Evolutionary conservation across 2,888 invertebrate species (phyloP).

Genomic region (Drosophila conformis): DNA sequence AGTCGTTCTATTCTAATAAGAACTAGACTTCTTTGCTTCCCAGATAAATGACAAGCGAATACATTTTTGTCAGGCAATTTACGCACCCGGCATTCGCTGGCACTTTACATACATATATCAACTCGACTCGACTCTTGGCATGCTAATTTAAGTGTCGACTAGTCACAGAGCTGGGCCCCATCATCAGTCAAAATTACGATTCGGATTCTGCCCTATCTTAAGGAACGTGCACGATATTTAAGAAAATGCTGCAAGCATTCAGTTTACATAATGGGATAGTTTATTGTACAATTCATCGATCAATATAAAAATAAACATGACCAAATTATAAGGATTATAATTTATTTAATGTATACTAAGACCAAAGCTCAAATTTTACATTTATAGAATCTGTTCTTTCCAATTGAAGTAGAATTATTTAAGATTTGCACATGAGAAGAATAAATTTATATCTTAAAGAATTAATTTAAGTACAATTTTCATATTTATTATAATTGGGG

Average conservation of each 20-base stretch:
- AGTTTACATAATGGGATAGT: too few relatives aligned
- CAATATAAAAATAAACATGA: not conserved
- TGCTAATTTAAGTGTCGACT: conserved; percentile 45
- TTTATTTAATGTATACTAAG: not conserved
- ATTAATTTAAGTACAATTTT: too few relatives aligned
- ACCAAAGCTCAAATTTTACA: not conserved
- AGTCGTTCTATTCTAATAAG: not conserved
- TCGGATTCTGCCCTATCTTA: conserved; percentile 6
- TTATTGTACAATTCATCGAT: not conserved
- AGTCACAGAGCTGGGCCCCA: conserved; percentile 18
- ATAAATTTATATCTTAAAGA: too few relatives aligned
- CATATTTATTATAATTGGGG: too few relatives aligned
- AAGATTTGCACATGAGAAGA: too few relatives aligned
- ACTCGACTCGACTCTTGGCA: conserved; percentile 36
- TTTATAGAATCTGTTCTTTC: not conserved
- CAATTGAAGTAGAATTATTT: too few relatives aligned
- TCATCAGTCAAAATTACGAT: conserved; percentile 45
- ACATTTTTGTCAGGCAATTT: conserved; percentile 59
- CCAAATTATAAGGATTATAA: not conserved
- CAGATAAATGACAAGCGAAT: conserved; percentile 42
- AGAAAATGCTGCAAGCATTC: not conserved
- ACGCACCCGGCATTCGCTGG: conserved; percentile 8
- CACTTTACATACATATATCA: conserved; percentile 28
- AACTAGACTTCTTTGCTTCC: not conserved
- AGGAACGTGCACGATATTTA: conserved; percentile 16